phyloP scores from a whole-genome alignment of 2,797 vertebrate species.

The Rhincodon typus region DNA sequence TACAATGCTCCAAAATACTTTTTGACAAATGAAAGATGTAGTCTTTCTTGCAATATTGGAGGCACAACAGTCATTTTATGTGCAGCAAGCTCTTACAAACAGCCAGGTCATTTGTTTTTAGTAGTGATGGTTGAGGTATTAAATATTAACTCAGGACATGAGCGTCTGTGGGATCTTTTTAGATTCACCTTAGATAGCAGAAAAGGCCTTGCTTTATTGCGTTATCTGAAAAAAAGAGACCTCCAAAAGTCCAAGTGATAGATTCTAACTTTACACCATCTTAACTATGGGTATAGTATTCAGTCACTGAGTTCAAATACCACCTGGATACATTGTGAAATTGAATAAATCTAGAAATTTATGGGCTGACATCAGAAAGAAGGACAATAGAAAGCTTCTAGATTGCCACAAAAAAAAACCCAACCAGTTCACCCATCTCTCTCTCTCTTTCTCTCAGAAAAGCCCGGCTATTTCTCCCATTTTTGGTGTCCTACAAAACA shows the following conservation, averaged over 20 bases:
- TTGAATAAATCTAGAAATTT: no score
- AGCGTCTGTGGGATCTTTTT: background rate
- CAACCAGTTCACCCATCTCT: no score
- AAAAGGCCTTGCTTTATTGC: background rate
- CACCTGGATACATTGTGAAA: no score
- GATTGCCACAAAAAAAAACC: no score
- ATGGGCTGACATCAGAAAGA: no score
- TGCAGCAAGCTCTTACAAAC: no score
- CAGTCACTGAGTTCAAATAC: background rate
- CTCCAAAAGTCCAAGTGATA: background rate
- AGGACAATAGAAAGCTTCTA: no score
- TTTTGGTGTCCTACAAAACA: background rate
- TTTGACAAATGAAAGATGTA: no score
- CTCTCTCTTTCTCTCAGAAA: background rate
- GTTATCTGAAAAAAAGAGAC: background rate
- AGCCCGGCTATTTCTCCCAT: background rate
- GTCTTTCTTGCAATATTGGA: no score
- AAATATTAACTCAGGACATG: background rate
- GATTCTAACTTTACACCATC: background rate
- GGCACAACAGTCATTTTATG: no score
- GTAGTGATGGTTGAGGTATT: background rate
- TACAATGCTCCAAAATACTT: background rate
- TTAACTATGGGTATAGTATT: background rate
- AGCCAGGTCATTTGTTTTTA: background rate
- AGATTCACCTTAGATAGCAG: background rate